Evolutionary conservation across 2,797 vertebrate genomes (phyloP).

Genomic region (Lagodon rhomboides): DNA sequence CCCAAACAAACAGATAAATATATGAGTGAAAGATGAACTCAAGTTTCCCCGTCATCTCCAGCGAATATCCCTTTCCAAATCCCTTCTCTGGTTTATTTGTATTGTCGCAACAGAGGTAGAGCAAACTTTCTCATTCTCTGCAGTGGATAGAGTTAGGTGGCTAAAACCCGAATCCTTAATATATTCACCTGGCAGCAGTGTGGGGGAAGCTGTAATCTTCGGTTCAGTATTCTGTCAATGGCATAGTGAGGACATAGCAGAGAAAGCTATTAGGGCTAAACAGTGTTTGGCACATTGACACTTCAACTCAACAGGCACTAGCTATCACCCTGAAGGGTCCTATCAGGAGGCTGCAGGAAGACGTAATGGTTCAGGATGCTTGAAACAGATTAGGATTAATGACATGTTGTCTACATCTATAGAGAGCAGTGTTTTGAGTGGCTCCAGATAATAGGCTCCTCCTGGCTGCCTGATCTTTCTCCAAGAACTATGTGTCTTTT

Average conservation of each 20-base stretch:
- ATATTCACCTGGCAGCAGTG: constrained; percentile 42
- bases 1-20: constrained; percentile 20
- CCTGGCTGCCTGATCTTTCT: neutral
- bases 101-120: neutral
- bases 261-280: constrained; percentile 29
- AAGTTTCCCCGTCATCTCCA: constrained; percentile 8
- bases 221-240: constrained; percentile 53
- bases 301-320: constrained; percentile 12
- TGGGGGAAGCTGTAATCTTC: constrained; percentile 38
- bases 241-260: constrained; percentile 8
- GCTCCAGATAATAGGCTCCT: neutral
- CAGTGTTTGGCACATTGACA: constrained; percentile 21
- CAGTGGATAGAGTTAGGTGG: neutral
- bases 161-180: constrained; percentile 20
- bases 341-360: neutral
- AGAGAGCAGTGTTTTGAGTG: neutral
- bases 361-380: neutral
- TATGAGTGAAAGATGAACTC: neutral
- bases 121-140: constrained; percentile 2
- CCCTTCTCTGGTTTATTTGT: neutral
- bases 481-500: neutral
- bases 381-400: neutral
- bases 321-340: neutral
- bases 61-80: neutral
- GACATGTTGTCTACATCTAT: neutral